phyloP scores from a whole-genome alignment of 2,888 invertebrate genomes.

The Cistogaster globosa region DNA sequence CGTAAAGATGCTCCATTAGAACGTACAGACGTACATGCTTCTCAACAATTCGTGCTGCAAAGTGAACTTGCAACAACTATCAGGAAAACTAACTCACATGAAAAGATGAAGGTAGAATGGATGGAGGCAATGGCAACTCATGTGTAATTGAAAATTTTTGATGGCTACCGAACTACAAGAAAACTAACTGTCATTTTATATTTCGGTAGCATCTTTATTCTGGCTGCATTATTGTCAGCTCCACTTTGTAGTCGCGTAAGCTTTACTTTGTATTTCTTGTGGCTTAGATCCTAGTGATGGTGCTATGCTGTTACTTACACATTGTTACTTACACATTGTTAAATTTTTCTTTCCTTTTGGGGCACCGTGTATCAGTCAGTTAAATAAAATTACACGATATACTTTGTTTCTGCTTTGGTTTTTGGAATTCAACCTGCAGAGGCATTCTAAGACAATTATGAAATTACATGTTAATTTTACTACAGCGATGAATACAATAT shows the following conservation, averaged over 20 bases:
- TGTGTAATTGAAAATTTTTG: no score
- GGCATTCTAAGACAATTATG: background rate
- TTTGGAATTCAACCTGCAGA: background rate
- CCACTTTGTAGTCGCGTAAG: background rate
- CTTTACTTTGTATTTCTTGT: no score
- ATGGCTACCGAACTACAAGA: conserved; percentile 77
- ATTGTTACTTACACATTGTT: no score
- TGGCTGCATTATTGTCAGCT: background rate
- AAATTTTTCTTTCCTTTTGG: background rate
- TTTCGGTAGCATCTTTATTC: background rate
- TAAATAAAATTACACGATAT: background rate
- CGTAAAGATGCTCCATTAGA: no score
- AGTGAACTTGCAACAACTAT: background rate
- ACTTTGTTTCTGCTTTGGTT: background rate
- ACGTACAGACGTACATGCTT: no score
- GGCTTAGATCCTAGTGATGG: no score
- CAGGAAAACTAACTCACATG: background rate
- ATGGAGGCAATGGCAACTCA: conserved; percentile 55
- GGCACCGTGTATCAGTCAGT: conserved; percentile 4
- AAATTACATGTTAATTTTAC: no score
- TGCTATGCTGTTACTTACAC: no score
- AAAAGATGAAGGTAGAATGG: conserved; percentile 13
- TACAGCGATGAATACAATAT: no score
- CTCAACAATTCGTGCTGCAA: background rate
- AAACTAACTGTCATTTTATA: conserved; percentile 40